phyloP scores from a whole-genome alignment of 2,797 vertebrate genomes.

The Amphiprion clarkii region DNA sequence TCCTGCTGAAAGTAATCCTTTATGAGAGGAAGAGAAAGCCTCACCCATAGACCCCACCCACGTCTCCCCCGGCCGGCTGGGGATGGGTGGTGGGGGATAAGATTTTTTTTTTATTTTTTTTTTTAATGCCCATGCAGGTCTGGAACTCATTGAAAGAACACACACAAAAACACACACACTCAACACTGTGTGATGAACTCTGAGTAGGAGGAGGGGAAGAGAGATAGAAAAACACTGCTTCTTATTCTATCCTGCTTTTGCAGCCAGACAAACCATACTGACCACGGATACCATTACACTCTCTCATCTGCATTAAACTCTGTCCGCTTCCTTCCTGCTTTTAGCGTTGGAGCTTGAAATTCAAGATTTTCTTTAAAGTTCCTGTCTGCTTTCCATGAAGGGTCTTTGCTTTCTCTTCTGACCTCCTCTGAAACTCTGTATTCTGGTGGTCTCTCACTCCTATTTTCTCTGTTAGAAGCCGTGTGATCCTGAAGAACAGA shows the following conservation, averaged over 20 bases:
- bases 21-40: slow-evolving; percentile 42
- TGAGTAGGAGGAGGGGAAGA: slow-evolving; percentile 30
- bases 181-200: slow-evolving; percentile 62
- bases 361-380: background rate
- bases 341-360: slow-evolving; percentile 13
- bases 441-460: background rate
- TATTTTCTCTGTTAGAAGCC: background rate
- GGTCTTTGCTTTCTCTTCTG: background rate
- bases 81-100: slow-evolving; percentile 43
- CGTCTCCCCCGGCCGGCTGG: slow-evolving; percentile 43
- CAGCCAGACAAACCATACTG: background rate
- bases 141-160: slow-evolving; percentile 80
- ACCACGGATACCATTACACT: background rate
- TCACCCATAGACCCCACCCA: slow-evolving; percentile 59
- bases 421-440: background rate
- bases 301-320: slow-evolving; percentile 9
- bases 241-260: slow-evolving; percentile 7
- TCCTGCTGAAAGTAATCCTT: slow-evolving; percentile 49
- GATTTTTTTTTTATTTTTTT: slow-evolving; percentile 26
- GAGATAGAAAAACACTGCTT: slow-evolving; percentile 27
- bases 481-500: background rate
- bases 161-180: slow-evolving; percentile 26
- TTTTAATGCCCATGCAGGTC: slow-evolving; percentile 61
- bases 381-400: background rate
- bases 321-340: background rate